Evolutionary conservation across 23 tunicate genomes (phyloP), one percentile per base, ranked within the genome.

Genomic region (Aplidium turbinatum): DNA sequence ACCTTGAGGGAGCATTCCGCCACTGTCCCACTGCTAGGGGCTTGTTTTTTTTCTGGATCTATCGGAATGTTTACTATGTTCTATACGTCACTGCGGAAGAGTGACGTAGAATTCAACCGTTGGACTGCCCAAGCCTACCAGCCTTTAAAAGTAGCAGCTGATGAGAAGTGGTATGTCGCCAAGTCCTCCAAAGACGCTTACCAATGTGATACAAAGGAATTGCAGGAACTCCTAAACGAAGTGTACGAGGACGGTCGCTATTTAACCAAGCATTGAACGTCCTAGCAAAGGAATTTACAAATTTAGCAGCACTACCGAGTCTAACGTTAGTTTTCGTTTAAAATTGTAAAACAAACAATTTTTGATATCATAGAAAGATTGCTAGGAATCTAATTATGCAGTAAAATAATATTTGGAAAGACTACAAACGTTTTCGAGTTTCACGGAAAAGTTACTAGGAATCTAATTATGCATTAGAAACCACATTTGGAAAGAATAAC

Each of bases 41-140:
- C 75, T 9, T 68, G 75, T 20, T 20, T 22, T 7, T 68, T 68
- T 22, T 13, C 60, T 7, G 75, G 60, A 21, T n/a, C 29, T 39
- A 35, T 68, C 24, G 75, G 30, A 11, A 25, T 68, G 11, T 68
- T 68, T 22, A 68, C 63, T 5, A 68, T 68, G 75, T 25, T 23
- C 16, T 68, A 68, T 20, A 68, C 75, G 24, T 38, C 75, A 9
- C 11, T 33, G 60, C 20, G 20, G 4, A 68, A 68, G 48, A 4
- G 23, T 11, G 75, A 68, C 60, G 75, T 68, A 18, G 75, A 40
- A 16, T 68, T 40, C n/a, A 68, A 68, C 26, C 75, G 75, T 40
- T 68, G 75, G 75, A 33, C 75, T 5, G 26, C 27, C 4, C 63
- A n/a, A 4, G 35, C 75, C 24, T 23, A 68, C 20, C 25, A 22